phyloP scores from a whole-genome alignment of 2,888 invertebrate species.

The Hypselothyrea guttata region DNA sequence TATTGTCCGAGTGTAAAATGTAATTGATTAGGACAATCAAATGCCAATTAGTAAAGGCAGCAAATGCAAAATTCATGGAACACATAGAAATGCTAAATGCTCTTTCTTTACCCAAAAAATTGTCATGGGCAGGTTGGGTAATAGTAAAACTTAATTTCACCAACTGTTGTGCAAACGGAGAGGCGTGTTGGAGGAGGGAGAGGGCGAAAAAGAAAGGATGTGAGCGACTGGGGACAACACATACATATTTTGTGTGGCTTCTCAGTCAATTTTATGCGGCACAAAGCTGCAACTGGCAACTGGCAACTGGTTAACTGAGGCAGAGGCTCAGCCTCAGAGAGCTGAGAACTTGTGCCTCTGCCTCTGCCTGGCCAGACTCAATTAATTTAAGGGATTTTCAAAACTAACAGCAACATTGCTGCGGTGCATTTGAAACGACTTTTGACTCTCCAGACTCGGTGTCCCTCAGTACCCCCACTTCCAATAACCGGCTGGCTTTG shows the following conservation, averaged over 20 bases:
- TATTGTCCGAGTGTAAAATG: no score
- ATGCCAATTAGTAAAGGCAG: slow-evolving; percentile 35
- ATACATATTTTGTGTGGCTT: slow-evolving; percentile 54
- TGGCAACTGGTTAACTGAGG: slow-evolving; percentile 1
- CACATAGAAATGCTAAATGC: slow-evolving; percentile 39
- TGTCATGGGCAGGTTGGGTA: not conserved
- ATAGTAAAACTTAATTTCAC: slow-evolving; percentile 54
- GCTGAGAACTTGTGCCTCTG: slow-evolving; percentile 4
- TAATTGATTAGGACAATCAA: slow-evolving; percentile 25
- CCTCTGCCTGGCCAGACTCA: slow-evolving; percentile 45
- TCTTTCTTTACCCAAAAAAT: slow-evolving; percentile 10
- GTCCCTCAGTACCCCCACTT: no score
- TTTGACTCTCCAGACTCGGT: slow-evolving; percentile 1
- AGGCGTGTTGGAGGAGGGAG: not conserved
- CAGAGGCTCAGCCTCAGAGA: no score
- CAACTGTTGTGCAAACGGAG: slow-evolving; percentile 36
- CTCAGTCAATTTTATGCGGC: slow-evolving; percentile 36
- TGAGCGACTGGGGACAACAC: no score
- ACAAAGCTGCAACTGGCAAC: slow-evolving; percentile 17
- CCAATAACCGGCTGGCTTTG: no score
- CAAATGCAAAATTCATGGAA: slow-evolving; percentile 21
- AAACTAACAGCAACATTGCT: slow-evolving; percentile 48
- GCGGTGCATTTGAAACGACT: slow-evolving; percentile 40
- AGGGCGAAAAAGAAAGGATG: slow-evolving; percentile 12
- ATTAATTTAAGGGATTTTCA: slow-evolving; percentile 69